These are phyloP conservation scores for Cephus cinctus DNA, from an alignment of 1,140 invertebrate species.

Conservation along the genomic window DNA sequence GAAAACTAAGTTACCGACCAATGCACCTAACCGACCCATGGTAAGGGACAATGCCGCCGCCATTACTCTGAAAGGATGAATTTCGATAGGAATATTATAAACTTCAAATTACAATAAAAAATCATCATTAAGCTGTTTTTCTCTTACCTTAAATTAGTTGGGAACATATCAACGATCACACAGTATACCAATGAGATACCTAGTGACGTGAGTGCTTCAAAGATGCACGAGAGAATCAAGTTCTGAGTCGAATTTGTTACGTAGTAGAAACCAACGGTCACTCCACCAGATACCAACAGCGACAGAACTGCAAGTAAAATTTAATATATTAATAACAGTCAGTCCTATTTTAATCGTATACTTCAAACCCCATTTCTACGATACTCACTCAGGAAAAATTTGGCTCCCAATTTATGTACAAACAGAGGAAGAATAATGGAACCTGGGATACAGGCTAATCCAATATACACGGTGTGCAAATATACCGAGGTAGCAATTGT, in stretches of 20 bases:
- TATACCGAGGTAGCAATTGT: slow-evolving; percentile 66
- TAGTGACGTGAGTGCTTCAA: slow-evolving; percentile 72
- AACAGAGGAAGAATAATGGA: slow-evolving; percentile 71
- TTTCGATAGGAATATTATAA: neutral
- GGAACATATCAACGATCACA: slow-evolving; percentile 74
- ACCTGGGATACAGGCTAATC: slow-evolving; percentile 71
- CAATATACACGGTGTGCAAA: slow-evolving; percentile 70
- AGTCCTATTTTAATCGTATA: slow-evolving; percentile 29
- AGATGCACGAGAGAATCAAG: slow-evolving; percentile 70
- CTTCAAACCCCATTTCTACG: neutral
- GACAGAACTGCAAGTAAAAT: slow-evolving; percentile 63
- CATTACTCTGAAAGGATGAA: slow-evolving; percentile 63
- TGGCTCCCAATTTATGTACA: slow-evolving; percentile 70
- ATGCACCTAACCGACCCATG: slow-evolving; percentile 69
- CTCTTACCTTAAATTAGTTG: slow-evolving; percentile 71
- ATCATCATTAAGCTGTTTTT: neutral
- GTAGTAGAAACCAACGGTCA: slow-evolving; percentile 76
- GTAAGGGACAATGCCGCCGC: slow-evolving; percentile 71
- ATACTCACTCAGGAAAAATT: slow-evolving; percentile 71
- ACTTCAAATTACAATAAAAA: too few species aligned
- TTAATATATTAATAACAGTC: slow-evolving; percentile 11
- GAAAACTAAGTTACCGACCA: slow-evolving; percentile 69
- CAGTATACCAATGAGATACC: slow-evolving; percentile 75
- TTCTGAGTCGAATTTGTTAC: slow-evolving; percentile 70
- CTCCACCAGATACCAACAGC: slow-evolving; percentile 68